Evolutionary conservation across 2,888 invertebrate genomes (phyloP), one percentile per base, ranked within the genome.

Genomic region (Athalia circularis): DNA sequence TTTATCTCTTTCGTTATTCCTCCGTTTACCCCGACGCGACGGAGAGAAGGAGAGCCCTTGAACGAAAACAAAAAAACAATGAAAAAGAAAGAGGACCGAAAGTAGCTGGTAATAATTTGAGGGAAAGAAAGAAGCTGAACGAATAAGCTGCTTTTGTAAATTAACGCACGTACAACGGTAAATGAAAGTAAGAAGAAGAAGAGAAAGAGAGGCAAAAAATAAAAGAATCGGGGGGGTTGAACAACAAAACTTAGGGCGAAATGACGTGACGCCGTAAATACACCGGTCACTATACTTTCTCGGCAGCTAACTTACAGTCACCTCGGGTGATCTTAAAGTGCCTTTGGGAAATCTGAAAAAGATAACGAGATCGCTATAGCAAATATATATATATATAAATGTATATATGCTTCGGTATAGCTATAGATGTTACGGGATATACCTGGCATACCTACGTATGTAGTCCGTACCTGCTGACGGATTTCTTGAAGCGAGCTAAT

Each of bases 291-390:
- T 72, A 29, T 29, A 29, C 29, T 29, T 29, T 29, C 29, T 72
- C 59, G 47, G 52, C 15, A 59, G 47, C 61, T 50, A 62, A 29
- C 62, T 62, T 75, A 62, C 75, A 75, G 75, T 62, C 75, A 62
- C 75, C 75, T 62, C 50, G 50, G 75, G 75, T 75, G 75, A 75
- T 75, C 62, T 75, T 75, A 75, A 75, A 75, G 75, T 75, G 75
- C 75, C 75, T 75, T 75, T 75, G 75, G 75, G 75, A 75, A 75
- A 75, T 75, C 75, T 75, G 75, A 75, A 75, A 75, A 75, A 75
- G 75, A 75, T 75, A 75, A 75, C 75, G 61, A 75, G 62, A 29
- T 62, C 29, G 74, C 62, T 62, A 75, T 15, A 50, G 52, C 15
- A 4, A 13, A 7, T 64, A 75, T n/a, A 57, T 8, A 45, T 11